Conservation (phyloP, 2,113 vertebrate genomes). For the Pachyramphus minor region DNA sequence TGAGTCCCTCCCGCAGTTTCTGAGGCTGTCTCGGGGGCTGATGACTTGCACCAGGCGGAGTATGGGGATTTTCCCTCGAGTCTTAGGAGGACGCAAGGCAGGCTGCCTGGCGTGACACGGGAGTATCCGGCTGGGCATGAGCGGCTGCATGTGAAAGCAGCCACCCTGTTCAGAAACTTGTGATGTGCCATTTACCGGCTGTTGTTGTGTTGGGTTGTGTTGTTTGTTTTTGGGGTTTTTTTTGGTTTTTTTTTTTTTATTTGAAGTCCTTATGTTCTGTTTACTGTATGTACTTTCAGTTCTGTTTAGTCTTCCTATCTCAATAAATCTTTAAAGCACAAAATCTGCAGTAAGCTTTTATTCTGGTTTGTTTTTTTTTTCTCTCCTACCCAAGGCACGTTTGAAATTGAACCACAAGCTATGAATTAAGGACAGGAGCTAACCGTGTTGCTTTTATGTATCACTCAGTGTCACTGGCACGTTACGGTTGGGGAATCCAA, state of each 20-base stretch:
- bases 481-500: constrained; percentile 54
- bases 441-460: constrained; percentile 15
- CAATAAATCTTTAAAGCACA: constrained; percentile 14
- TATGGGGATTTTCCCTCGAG: neutral
- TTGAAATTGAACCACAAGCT: constrained; percentile 46
- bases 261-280: neutral
- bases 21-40: neutral
- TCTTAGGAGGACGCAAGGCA: neutral
- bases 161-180: neutral
- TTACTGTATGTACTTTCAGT: neutral
- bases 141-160: neutral
- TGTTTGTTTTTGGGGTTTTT: no score
- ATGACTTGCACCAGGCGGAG: neutral
- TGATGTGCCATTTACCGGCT: neutral
- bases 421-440: constrained; percentile 45
- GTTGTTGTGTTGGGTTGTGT: neutral
- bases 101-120: neutral
- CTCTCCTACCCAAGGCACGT: neutral
- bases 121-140: neutral
- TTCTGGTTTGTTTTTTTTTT: neutral
- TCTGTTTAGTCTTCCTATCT: neutral
- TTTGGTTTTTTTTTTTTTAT: no score
- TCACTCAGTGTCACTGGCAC: neutral
- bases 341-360: constrained; percentile 12
- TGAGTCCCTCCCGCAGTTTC: neutral